Evolutionary conservation across 2,797 vertebrate genomes (phyloP).

Genomic region (Heteromormyrus szaboi): DNA sequence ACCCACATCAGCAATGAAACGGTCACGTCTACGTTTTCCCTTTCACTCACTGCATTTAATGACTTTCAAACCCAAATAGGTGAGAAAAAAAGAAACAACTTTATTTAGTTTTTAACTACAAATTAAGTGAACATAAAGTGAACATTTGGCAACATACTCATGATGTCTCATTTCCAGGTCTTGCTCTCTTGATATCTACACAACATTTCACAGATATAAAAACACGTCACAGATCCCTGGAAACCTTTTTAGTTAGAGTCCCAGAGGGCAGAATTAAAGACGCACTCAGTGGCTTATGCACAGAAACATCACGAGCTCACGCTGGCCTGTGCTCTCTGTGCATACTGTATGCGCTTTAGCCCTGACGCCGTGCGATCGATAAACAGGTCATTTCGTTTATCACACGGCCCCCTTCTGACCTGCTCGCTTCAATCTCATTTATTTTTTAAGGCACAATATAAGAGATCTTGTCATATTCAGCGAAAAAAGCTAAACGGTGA

Average conservation of each 20-base stretch:
- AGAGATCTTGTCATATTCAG: constrained; percentile 19
- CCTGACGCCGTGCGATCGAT: constrained; percentile 5
- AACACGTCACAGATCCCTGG: neutral
- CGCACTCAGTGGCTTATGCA: neutral
- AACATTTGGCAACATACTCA: neutral
- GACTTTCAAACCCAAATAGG: neutral
- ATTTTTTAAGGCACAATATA: constrained; percentile 32
- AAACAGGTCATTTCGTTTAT: constrained; percentile 34
- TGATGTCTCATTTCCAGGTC: neutral
- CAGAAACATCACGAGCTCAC: neutral
- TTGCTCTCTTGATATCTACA: neutral
- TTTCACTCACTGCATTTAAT: neutral
- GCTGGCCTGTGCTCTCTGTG: neutral
- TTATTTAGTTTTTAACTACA: neutral
- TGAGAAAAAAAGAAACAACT: neutral
- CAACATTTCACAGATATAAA: neutral
- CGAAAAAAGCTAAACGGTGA: constrained; percentile 9
- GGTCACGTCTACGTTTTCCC: neutral
- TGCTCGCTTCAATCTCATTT: constrained; percentile 40
- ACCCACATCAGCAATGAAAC: neutral
- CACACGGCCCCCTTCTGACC: constrained; percentile 32
- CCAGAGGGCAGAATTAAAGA: neutral
- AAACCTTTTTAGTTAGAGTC: neutral
- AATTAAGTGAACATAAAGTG: neutral
- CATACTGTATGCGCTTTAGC: neutral